phyloP scores from a whole-genome alignment of 2,797 vertebrate genomes.

The Xenentodon cancila region DNA sequence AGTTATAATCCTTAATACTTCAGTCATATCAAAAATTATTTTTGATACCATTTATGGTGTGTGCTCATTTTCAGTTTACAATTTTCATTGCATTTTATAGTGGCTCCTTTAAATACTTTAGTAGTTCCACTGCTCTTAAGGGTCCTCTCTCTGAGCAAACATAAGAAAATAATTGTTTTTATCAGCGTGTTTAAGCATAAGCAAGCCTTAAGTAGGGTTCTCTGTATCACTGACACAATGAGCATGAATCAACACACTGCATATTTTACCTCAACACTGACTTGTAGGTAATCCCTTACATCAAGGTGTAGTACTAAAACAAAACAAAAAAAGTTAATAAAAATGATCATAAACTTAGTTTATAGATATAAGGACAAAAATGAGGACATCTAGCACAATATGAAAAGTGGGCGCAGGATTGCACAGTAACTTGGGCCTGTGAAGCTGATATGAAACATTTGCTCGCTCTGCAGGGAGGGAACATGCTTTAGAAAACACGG shows the following conservation, averaged over 20 bases:
- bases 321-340: slow-evolving; percentile 12
- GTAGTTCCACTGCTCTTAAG: not conserved
- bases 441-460: slow-evolving; percentile 47
- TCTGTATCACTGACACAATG: slow-evolving; percentile 34
- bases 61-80: not conserved
- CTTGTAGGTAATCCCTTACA: slow-evolving; percentile 20
- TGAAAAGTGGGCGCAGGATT: not conserved
- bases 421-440: slow-evolving; percentile 26
- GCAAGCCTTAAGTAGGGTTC: slow-evolving; percentile 34
- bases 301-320: slow-evolving; percentile 19
- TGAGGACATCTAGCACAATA: slow-evolving; percentile 20
- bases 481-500: slow-evolving; percentile 58
- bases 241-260: slow-evolving; percentile 58
- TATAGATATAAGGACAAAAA: no score
- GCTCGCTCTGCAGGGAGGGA: slow-evolving; percentile 55
- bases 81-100: slow-evolving; percentile 1
- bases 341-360: slow-evolving; percentile 15
- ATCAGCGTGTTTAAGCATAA: slow-evolving; percentile 12
- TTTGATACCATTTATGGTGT: slow-evolving; percentile 4
- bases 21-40: slow-evolving; percentile 23
- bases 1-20: slow-evolving; percentile 33
- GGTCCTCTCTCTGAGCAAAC: not conserved
- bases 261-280: slow-evolving; percentile 47
- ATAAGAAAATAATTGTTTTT: not conserved
- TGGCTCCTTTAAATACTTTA: not conserved